Evolutionary conservation across 2,797 vertebrate genomes (phyloP).

Genomic region (Gephyroberyx darwinii): DNA sequence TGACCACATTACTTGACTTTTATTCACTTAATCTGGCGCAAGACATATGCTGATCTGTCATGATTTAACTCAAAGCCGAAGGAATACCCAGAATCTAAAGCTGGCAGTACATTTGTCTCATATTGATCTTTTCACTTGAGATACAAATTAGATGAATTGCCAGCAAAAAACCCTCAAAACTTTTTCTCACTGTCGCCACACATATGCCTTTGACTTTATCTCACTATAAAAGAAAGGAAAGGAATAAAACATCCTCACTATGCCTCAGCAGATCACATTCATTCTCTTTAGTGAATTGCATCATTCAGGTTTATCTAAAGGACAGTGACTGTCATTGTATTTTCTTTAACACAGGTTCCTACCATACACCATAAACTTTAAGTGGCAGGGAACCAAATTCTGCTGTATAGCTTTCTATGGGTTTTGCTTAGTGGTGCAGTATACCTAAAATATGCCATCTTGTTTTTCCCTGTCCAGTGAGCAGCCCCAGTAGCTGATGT

Average conservation of each 20-base stretch:
- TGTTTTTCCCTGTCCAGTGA: constrained; percentile 20
- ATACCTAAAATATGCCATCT: constrained; percentile 30
- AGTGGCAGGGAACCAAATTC: constrained; percentile 8
- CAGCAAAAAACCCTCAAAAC: constrained; percentile 7
- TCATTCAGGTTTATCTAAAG: constrained; percentile 27
- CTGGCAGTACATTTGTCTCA: constrained; percentile 23
- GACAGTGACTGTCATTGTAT: constrained; percentile 5
- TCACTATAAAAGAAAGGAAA: constrained; percentile 18
- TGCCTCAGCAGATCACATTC: constrained; percentile 22
- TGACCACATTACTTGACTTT: constrained; percentile 46
- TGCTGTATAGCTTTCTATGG: neutral
- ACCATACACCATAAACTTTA: constrained; percentile 36
- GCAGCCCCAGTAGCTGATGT: constrained; percentile 22
- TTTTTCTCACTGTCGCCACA: constrained; percentile 1
- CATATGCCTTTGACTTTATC: constrained; percentile 19
- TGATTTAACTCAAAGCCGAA: constrained; percentile 35
- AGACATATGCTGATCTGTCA: constrained; percentile 25
- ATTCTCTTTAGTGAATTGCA: constrained; percentile 24
- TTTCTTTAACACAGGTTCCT: constrained; percentile 18
- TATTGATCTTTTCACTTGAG: constrained; percentile 37
- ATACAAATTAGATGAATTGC: neutral
- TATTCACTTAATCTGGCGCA: constrained; percentile 37
- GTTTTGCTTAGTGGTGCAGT: constrained; percentile 25
- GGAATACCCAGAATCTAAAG: constrained; percentile 2
- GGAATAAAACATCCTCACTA: constrained; percentile 7